These are phyloP conservation scores for Anastrepha obliqua DNA, from an alignment of 1,140 invertebrate species.

Conservation along the genomic window DNA sequence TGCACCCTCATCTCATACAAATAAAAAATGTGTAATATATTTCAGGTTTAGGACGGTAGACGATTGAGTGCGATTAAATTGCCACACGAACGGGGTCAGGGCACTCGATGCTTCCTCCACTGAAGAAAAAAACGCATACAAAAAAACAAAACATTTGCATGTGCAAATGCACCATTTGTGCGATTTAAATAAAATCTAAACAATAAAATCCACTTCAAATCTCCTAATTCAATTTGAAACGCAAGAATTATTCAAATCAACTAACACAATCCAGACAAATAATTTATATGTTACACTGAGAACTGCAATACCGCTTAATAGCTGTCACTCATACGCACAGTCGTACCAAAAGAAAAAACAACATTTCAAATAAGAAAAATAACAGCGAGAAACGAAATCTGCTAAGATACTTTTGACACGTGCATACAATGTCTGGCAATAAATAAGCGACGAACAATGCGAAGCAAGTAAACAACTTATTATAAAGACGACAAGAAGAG, in stretches of 20 bases:
- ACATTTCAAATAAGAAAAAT: background rate
- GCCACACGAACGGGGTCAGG: no score
- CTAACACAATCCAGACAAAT: background rate
- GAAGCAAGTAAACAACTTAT: background rate
- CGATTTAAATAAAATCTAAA: background rate
- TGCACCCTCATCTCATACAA: no score
- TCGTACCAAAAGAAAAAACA: background rate
- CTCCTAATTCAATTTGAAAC: background rate
- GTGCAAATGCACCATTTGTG: no score
- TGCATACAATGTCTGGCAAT: background rate
- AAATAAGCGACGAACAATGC: background rate
- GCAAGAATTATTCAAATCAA: slow-evolving; percentile 13
- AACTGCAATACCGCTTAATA: slow-evolving; percentile 31
- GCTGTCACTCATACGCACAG: slow-evolving; percentile 27
- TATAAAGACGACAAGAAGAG: background rate
- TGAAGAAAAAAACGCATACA: no score
- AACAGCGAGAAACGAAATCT: background rate
- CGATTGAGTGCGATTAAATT: no score
- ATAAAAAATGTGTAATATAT: no score
- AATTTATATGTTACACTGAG: background rate
- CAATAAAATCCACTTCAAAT: background rate
- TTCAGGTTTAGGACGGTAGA: no score
- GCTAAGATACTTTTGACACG: slow-evolving; percentile 10
- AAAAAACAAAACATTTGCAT: no score
- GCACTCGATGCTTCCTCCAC: no score